Conservation (phyloP, 2,797 vertebrate species). For the Dicrostonyx torquatus region DNA sequence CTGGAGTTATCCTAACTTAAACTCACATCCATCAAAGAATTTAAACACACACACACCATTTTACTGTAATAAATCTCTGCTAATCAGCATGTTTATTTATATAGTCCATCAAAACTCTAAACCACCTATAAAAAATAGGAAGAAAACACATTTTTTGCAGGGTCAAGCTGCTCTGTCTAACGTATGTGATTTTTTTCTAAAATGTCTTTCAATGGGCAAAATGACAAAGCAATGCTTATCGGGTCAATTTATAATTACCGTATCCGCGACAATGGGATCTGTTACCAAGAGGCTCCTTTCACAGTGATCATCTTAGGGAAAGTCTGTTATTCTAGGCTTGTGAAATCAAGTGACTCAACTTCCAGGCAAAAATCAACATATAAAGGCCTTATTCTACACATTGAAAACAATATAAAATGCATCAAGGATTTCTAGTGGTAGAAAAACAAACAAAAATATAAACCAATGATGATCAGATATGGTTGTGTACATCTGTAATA, state of each 20-base stretch:
- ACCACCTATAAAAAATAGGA: conserved; percentile 16
- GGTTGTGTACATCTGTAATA: not conserved
- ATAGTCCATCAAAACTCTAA: conserved; percentile 55
- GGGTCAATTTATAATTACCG: conserved; percentile 55
- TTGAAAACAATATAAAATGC: conserved; percentile 57
- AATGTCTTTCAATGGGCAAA: conserved; percentile 49
- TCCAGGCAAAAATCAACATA: conserved; percentile 61
- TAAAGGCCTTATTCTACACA: conserved; percentile 39
- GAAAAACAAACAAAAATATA: not conserved
- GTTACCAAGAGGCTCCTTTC: conserved; percentile 43
- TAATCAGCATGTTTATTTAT: conserved; percentile 8
- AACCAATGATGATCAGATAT: not conserved
- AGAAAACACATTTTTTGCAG: conserved; percentile 23
- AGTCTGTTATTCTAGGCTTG: conserved; percentile 28
- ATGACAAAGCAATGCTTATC: conserved; percentile 64
- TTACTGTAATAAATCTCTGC: conserved; percentile 35
- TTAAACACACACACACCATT: not conserved
- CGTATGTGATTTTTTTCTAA: conserved; percentile 41
- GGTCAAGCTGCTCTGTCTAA: not conserved
- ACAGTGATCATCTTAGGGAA: conserved; percentile 21
- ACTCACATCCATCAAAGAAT: conserved; percentile 28
- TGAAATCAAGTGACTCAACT: conserved; percentile 65
- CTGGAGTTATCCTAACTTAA: conserved; percentile 35
- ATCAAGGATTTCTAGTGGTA: not conserved
- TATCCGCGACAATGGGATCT: conserved; percentile 57